Evolutionary conservation across 2,888 invertebrate genomes (phyloP).

Genomic region (Troides aeacus): DNA sequence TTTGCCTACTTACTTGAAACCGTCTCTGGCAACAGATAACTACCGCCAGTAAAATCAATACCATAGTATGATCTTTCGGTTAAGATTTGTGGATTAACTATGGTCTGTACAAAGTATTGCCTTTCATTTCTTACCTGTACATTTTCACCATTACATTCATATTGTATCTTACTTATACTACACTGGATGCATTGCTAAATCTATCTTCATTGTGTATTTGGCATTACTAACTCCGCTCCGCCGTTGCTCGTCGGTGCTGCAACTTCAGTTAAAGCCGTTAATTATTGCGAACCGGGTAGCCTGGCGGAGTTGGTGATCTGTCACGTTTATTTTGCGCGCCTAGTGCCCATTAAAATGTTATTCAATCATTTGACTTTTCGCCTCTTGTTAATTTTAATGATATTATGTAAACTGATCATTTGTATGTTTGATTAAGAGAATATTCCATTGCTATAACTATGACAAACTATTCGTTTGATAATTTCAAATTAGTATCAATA

Average conservation of each 20-base stretch:
- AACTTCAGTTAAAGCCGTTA: constrained; percentile 6
- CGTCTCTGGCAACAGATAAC: too few species aligned
- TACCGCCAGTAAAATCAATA: too few species aligned
- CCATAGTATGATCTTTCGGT: too few species aligned
- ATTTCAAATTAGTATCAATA: too few species aligned
- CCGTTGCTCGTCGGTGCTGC: constrained; percentile 4
- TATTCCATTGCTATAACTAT: not conserved
- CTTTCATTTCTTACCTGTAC: too few species aligned
- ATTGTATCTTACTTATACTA: not conserved
- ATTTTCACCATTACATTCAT: not conserved
- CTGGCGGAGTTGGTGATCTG: constrained; percentile 1
- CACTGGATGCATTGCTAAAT: not conserved
- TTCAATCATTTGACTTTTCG: not conserved
- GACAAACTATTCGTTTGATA: not conserved
- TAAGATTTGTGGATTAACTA: too few species aligned
- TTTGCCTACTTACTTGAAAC: too few species aligned
- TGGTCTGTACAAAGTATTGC: too few species aligned
- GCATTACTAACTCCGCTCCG: not conserved
- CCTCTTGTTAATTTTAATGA: not conserved
- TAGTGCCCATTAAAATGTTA: not conserved
- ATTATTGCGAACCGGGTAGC: not conserved
- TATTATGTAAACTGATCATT: too few species aligned
- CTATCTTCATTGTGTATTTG: constrained; percentile 6
- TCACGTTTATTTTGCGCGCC: constrained; percentile 6
- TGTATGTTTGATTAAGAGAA: too few species aligned